Evolutionary conservation across 2,797 vertebrate genomes (phyloP).

Genomic region (Pelobates cultripes): DNA sequence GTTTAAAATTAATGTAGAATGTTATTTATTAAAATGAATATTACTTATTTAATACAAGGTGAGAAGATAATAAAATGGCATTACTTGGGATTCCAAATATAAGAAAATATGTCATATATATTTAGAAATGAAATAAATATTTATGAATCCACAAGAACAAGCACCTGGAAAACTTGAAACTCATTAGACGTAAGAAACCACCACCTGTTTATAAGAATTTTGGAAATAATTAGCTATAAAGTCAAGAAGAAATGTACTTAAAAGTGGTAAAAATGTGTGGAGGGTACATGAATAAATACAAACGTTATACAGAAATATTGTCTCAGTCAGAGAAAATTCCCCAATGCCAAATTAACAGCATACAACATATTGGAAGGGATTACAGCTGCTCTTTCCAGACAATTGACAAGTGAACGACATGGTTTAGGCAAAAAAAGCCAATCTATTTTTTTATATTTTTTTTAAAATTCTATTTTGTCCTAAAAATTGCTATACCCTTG

Average conservation of each 20-base stretch:
- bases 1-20: neutral
- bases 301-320: neutral
- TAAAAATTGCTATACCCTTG: too few relatives aligned
- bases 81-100: neutral
- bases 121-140: neutral
- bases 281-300: neutral
- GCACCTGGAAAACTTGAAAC: neutral
- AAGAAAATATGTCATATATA: neutral
- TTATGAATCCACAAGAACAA: neutral
- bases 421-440: too few relatives aligned
- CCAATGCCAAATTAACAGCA: neutral
- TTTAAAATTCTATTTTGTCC: too few relatives aligned
- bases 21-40: neutral
- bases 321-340: neutral
- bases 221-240: neutral
- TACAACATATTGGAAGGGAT: too few relatives aligned
- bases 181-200: too few relatives aligned
- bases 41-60: neutral
- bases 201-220: neutral
- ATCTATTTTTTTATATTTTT: too few relatives aligned
- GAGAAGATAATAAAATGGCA: neutral
- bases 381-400: too few relatives aligned
- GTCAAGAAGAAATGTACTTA: neutral
- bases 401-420: too few relatives aligned
- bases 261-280: neutral